Evolutionary conservation across 64 coral and sea anemone species (phyloP).

Genomic region (Montipora efflorescens): DNA sequence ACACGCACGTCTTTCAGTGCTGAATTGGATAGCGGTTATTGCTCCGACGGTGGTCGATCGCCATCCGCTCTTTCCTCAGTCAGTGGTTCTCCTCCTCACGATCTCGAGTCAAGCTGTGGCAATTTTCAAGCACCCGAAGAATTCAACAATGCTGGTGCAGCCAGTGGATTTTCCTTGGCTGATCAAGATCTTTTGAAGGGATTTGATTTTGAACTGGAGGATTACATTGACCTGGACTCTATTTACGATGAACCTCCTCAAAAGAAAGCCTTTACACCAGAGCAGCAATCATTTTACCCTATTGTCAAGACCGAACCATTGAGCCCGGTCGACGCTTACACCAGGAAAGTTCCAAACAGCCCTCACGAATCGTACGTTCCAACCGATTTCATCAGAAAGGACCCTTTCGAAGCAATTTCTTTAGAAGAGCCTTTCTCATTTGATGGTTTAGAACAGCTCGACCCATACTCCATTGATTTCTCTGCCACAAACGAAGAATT

Average conservation of each 20-base stretch:
- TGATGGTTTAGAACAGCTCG: constrained; percentile 52
- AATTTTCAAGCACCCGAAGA: constrained; percentile 28
- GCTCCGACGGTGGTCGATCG: constrained; percentile 75
- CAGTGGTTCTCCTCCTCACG: constrained; percentile 19
- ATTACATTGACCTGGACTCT: constrained; percentile 66
- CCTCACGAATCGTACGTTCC: constrained; percentile 50
- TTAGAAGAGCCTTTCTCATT: constrained; percentile 51
- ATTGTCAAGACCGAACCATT: constrained; percentile 32
- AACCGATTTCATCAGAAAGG: constrained; percentile 43
- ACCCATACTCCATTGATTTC: constrained; percentile 75
- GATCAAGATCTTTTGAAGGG: constrained; percentile 64
- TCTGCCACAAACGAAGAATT: constrained; percentile 34
- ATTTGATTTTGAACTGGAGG: constrained; percentile 37
- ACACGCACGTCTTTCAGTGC: constrained; percentile 21
- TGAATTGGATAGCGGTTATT: constrained; percentile 89
- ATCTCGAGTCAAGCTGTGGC: constrained; percentile 24
- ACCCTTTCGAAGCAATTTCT: constrained; percentile 47
- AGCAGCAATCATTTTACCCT: constrained; percentile 24
- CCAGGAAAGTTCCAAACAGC: constrained; percentile 16
- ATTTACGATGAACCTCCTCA: constrained; percentile 28
- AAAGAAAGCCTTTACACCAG: constrained; percentile 24
- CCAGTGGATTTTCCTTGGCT: constrained; percentile 55
- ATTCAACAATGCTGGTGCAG: constrained; percentile 71
- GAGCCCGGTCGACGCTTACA: not conserved
- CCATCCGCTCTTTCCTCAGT: constrained; percentile 66